Conservation (phyloP, 1,140 invertebrate genomes). For the Linepithema humile region DNA sequence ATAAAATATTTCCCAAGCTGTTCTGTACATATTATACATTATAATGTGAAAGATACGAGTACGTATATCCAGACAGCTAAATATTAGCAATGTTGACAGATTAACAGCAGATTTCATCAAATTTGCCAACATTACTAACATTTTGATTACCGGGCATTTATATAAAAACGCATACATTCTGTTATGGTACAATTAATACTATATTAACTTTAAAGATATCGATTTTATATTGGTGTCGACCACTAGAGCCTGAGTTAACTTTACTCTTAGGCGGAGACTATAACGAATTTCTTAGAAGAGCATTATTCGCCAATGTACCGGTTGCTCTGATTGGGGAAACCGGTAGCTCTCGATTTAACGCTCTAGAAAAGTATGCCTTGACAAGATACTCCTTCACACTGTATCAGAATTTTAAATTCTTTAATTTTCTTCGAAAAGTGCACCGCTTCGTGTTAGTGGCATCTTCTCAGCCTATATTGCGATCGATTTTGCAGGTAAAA, state of each 20-base stretch:
- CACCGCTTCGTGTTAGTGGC: constrained; percentile 50
- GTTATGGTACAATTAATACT: too few relatives aligned
- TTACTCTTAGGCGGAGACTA: constrained; percentile 58
- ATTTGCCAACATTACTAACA: too few relatives aligned
- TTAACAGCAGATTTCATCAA: too few relatives aligned
- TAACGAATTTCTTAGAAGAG: constrained; percentile 18
- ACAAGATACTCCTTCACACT: constrained; percentile 18
- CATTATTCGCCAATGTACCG: background rate
- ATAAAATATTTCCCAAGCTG: background rate
- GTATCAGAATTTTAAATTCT: background rate
- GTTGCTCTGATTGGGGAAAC: constrained; percentile 50
- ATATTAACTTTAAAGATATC: background rate
- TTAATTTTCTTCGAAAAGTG: constrained; percentile 28
- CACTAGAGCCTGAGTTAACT: background rate
- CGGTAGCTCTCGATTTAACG: background rate
- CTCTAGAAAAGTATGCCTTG: background rate
- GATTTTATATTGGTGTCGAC: background rate
- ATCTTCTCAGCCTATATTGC: constrained; percentile 40
- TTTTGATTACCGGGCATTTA: too few relatives aligned
- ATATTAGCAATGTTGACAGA: too few relatives aligned
- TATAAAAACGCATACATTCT: too few relatives aligned
- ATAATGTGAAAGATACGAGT: too few relatives aligned
- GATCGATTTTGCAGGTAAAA: constrained; percentile 40
- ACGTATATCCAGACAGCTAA: too few relatives aligned
- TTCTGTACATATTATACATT: too few relatives aligned